Percentiles rank a stretch among this genome's conserved stretches.
Evolutionary conservation across 1,140 invertebrate genomes (phyloP).

Genomic region (Araneus ventricosus): DNA sequence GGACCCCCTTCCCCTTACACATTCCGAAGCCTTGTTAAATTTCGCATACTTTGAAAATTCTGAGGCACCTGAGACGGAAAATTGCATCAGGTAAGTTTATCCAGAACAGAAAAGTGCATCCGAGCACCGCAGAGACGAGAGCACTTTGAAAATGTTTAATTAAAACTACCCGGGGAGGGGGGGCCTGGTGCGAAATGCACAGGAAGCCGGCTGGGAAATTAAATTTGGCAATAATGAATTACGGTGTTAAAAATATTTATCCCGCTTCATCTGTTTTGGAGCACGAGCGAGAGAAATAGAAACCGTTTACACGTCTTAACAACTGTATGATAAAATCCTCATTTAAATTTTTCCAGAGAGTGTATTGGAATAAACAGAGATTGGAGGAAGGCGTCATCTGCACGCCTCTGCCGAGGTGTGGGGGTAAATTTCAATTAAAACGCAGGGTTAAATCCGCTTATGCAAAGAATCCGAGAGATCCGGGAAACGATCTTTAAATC

Average conservation of each 20-base stretch:
- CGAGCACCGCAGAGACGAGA: neutral
- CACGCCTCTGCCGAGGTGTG: neutral
- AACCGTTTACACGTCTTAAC: neutral
- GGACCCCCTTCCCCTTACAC: neutral
- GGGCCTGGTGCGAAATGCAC: neutral
- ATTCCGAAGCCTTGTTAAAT: constrained; percentile 1
- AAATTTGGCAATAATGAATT: constrained; percentile 37
- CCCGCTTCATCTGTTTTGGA: constrained; percentile 6
- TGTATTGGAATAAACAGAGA: neutral
- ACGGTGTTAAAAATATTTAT: constrained; percentile 38
- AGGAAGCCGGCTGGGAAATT: constrained; percentile 13
- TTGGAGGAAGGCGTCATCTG: neutral
- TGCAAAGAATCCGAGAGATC: no score
- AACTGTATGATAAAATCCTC: neutral
- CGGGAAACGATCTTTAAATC: no score
- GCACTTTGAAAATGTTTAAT: constrained; percentile 22
- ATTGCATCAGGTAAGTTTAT: constrained; percentile 36
- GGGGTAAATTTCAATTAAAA: neutral
- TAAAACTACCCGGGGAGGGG: neutral
- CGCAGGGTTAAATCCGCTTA: neutral
- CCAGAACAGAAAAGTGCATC: constrained; percentile 11
- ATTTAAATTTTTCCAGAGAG: neutral
- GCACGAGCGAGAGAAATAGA: neutral
- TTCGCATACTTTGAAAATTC: constrained; percentile 30
- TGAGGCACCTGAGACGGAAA: constrained; percentile 23